Evolutionary conservation across 2,888 invertebrate genomes (phyloP).

Genomic region (Zaprionus bogoriensis): DNA sequence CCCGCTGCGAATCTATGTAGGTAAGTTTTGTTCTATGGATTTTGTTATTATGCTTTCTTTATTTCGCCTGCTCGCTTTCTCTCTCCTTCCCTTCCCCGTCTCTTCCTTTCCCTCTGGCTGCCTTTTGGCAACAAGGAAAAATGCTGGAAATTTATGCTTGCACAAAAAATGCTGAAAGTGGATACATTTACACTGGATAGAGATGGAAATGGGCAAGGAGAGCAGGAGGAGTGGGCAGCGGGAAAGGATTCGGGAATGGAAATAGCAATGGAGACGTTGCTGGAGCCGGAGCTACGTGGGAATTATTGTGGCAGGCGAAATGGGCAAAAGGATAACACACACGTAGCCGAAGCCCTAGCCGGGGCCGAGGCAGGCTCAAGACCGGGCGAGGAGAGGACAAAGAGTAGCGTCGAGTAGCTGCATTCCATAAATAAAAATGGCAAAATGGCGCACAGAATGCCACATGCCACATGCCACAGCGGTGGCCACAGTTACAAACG

Average conservation of each 20-base stretch:
- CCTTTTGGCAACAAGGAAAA: slow-evolving; percentile 56
- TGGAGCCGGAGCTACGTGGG: slow-evolving; percentile 57
- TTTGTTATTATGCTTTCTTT: slow-evolving; percentile 42
- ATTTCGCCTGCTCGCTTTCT: slow-evolving; percentile 8
- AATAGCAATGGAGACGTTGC: slow-evolving; percentile 20
- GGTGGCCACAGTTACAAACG: slow-evolving; percentile 23
- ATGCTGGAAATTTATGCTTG: slow-evolving; percentile 69
- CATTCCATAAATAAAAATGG: slow-evolving; percentile 74
- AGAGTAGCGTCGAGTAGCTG: slow-evolving; percentile 64
- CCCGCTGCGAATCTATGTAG: slow-evolving; percentile 29
- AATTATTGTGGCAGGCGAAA: slow-evolving; percentile 70
- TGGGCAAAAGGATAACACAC: slow-evolving; percentile 69
- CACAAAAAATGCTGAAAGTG: slow-evolving; percentile 51
- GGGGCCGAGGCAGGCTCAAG: background rate
- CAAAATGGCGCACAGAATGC: slow-evolving; percentile 72
- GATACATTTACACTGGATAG: slow-evolving; percentile 49
- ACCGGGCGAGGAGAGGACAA: slow-evolving; percentile 1
- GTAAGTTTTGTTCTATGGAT: slow-evolving; percentile 50
- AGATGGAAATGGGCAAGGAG: slow-evolving; percentile 13
- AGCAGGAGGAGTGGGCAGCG: background rate
- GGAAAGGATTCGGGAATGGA: background rate
- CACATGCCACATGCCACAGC: slow-evolving; percentile 29
- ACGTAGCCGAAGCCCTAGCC: slow-evolving; percentile 16
- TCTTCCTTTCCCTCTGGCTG: background rate
- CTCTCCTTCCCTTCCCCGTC: slow-evolving; percentile 1